These are phyloP conservation scores for Chiroxiphia lanceolata DNA, from an alignment of 2,797 vertebrate species.

Conservation along the genomic window DNA sequence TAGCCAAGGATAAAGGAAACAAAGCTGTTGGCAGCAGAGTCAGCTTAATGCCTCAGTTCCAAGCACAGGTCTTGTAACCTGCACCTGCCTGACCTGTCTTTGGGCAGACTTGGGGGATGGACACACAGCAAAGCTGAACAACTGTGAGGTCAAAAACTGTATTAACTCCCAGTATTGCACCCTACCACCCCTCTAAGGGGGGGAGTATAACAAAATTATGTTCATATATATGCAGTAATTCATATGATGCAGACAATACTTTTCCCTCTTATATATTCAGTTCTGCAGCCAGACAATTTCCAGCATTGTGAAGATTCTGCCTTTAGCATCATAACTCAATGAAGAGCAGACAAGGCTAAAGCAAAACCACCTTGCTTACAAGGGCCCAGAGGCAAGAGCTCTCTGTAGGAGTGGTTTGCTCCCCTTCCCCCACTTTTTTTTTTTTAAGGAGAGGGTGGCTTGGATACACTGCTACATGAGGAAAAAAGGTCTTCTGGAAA, in stretches of 20 bases:
- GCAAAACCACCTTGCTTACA: background rate
- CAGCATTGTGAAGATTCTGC: background rate
- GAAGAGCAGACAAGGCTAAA: background rate
- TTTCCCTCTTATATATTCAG: background rate
- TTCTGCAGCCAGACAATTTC: background rate
- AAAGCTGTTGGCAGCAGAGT: background rate
- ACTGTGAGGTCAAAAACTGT: background rate
- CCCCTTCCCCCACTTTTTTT: fast-evolving
- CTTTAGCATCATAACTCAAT: background rate
- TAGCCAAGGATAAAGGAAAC: background rate
- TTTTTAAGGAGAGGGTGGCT: fast-evolving
- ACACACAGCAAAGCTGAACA: background rate
- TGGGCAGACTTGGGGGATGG: background rate
- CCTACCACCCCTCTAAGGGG: background rate
- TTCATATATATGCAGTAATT: background rate
- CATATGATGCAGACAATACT: background rate
- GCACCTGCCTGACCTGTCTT: background rate
- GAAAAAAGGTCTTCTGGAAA: background rate
- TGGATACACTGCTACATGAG: background rate
- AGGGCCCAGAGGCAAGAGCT: background rate
- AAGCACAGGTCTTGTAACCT: background rate
- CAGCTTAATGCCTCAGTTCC: background rate
- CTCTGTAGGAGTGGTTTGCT: background rate
- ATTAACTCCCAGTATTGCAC: background rate
- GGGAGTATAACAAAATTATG: background rate